Conservation (phyloP, 2,888 invertebrate genomes). For the Caenorhabditis doughertyi region DNA sequence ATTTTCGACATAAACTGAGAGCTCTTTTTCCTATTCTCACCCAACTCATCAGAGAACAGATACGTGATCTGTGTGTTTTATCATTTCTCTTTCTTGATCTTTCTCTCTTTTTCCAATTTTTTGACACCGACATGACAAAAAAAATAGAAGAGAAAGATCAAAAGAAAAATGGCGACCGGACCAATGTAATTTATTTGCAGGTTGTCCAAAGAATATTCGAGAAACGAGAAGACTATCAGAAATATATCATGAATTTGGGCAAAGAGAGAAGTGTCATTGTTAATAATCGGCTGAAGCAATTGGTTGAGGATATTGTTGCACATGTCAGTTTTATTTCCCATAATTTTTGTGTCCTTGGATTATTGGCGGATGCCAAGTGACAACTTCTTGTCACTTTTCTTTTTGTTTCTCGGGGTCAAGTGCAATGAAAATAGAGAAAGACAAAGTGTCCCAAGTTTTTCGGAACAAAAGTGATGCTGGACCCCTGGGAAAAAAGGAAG, state of each 20-base stretch:
- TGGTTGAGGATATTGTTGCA: conserved; percentile 79
- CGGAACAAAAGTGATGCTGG: conserved; percentile 37
- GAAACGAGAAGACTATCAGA: conserved; percentile 80
- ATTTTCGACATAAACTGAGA: conserved; percentile 33
- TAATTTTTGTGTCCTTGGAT: too few relatives aligned
- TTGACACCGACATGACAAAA: not conserved
- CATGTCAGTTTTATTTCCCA: conserved; percentile 70
- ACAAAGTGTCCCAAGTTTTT: not conserved
- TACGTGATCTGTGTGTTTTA: conserved; percentile 67
- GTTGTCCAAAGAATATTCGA: conserved; percentile 80
- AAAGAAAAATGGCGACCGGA: not conserved
- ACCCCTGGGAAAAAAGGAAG: not conserved
- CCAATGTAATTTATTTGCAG: conserved; percentile 51
- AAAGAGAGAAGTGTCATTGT: conserved; percentile 76
- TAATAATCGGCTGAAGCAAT: conserved; percentile 75
- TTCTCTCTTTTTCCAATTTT: conserved; percentile 14
- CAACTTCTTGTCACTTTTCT: conserved; percentile 40
- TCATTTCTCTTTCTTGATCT: conserved; percentile 28
- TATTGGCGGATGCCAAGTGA: too few relatives aligned
- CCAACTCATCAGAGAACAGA: conserved; percentile 57
- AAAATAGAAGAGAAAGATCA: not conserved
- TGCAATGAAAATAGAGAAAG: not conserved
- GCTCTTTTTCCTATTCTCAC: conserved; percentile 7
- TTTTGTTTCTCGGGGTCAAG: conserved; percentile 16
- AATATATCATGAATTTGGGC: conserved; percentile 76